Percentiles rank a stretch among this genome's conserved stretches.
phyloP scores from a whole-genome alignment of 1,140 invertebrate genomes.

The Musca domestica region DNA sequence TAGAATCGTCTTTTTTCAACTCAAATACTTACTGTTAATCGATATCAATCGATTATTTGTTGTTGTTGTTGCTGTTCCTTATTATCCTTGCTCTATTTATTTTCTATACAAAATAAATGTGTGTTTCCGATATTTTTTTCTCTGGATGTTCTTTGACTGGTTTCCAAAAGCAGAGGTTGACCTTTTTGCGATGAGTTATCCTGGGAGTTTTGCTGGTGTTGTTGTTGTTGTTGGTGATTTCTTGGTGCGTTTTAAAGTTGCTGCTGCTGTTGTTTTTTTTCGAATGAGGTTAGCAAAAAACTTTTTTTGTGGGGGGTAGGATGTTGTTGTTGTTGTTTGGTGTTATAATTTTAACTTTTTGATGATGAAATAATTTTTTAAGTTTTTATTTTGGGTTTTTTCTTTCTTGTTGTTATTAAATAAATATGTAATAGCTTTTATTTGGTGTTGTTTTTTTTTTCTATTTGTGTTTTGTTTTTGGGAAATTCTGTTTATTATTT shows the following conservation, averaged over 20 bases:
- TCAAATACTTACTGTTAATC: slow-evolving; percentile 42
- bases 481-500: background rate
- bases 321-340: background rate
- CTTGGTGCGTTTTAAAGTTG: too few relatives aligned
- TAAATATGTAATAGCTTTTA: background rate
- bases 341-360: background rate
- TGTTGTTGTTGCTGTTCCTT: background rate
- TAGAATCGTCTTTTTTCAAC: background rate
- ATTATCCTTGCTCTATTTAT: too few relatives aligned
- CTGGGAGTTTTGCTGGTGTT: background rate
- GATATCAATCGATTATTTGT: slow-evolving; percentile 45
- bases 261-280: too few relatives aligned
- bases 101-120: too few relatives aligned
- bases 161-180: too few relatives aligned
- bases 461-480: background rate
- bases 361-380: too few relatives aligned
- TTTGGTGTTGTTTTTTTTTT: background rate
- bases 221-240: too few relatives aligned
- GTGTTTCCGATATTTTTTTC: too few relatives aligned
- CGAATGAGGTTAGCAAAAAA: too few relatives aligned
- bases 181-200: too few relatives aligned
- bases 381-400: slow-evolving; percentile 20
- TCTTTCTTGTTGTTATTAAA: background rate
- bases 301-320: too few relatives aligned
- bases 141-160: too few relatives aligned